phyloP scores from a whole-genome alignment of 2,888 invertebrate genomes.

The Lasioglossum malachurum region DNA sequence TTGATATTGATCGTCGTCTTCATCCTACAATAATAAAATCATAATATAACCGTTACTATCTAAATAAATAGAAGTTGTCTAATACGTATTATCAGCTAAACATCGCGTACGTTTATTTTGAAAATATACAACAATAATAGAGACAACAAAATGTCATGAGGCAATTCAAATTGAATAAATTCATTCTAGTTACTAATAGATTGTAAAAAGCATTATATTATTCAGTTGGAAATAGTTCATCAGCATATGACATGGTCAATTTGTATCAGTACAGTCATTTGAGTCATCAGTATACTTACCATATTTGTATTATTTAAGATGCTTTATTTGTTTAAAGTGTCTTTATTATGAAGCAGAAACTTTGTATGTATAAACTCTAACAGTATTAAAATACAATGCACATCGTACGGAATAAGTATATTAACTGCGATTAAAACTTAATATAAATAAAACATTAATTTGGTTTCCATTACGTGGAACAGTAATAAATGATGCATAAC shows the following conservation, averaged over 20 bases:
- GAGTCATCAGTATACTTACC: constrained; percentile 48
- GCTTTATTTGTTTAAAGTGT: constrained; percentile 37
- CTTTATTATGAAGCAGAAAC: constrained; percentile 27
- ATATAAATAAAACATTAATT: constrained; percentile 25
- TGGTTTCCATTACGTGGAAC: constrained; percentile 43
- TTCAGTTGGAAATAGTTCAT: constrained; percentile 19
- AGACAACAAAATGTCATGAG: background rate
- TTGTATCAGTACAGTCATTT: constrained; percentile 29
- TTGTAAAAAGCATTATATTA: background rate
- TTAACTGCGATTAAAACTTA: constrained; percentile 24
- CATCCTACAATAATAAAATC: constrained; percentile 78
- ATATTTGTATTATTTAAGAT: constrained; percentile 50
- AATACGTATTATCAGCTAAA: background rate
- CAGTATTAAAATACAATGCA: constrained; percentile 28
- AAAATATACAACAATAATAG: background rate
- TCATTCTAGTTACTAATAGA: background rate
- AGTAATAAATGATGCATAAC: constrained; percentile 39
- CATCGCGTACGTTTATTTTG: background rate
- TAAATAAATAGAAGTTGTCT: background rate
- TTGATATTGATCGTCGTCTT: constrained; percentile 84
- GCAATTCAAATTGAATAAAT: background rate
- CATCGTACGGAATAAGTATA: constrained; percentile 8
- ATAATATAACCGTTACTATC: background rate
- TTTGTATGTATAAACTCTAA: constrained; percentile 26
- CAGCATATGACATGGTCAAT: constrained; percentile 23